Evolutionary conservation across 2,888 invertebrate genomes (phyloP).

Genomic region (Phragmatobia fuliginosa): DNA sequence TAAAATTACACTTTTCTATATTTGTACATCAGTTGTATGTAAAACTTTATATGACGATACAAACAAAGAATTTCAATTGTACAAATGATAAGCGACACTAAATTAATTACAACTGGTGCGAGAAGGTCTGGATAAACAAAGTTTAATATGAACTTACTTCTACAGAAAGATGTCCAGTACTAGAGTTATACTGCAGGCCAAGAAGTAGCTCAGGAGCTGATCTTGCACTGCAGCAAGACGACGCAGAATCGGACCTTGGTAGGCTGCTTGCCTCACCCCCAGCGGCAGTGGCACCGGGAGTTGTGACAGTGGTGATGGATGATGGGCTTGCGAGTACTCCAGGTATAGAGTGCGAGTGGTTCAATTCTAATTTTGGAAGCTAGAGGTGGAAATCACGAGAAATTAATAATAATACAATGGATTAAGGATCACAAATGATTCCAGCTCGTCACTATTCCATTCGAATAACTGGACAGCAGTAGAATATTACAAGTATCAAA

Average conservation of each 20-base stretch:
- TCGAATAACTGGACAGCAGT: background rate
- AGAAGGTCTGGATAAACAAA: background rate
- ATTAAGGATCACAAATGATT: no score
- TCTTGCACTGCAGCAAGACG: slow-evolving; percentile 96
- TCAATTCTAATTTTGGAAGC: slow-evolving; percentile 76
- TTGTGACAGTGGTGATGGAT: slow-evolving; percentile 67
- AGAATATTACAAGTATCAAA: background rate
- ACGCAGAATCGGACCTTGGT: slow-evolving; percentile 96
- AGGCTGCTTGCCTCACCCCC: slow-evolving; percentile 88
- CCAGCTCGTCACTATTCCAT: background rate
- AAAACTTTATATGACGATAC: background rate
- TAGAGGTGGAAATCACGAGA: slow-evolving; percentile 32
- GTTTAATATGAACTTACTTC: slow-evolving; percentile 86
- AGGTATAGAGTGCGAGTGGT: slow-evolving; percentile 67
- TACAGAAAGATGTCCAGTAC: slow-evolving; percentile 96
- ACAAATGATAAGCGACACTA: no score
- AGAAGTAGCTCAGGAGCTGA: slow-evolving; percentile 97
- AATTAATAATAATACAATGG: background rate
- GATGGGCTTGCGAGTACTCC: slow-evolving; percentile 77
- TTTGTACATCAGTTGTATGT: no score
- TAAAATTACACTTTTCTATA: no score
- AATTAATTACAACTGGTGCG: no score
- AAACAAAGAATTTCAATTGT: background rate
- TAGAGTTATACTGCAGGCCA: slow-evolving; percentile 96
- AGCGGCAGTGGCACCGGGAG: slow-evolving; percentile 49